Evolutionary conservation across 2,888 invertebrate species (phyloP).

Genomic region (Athripsodes cinereus): DNA sequence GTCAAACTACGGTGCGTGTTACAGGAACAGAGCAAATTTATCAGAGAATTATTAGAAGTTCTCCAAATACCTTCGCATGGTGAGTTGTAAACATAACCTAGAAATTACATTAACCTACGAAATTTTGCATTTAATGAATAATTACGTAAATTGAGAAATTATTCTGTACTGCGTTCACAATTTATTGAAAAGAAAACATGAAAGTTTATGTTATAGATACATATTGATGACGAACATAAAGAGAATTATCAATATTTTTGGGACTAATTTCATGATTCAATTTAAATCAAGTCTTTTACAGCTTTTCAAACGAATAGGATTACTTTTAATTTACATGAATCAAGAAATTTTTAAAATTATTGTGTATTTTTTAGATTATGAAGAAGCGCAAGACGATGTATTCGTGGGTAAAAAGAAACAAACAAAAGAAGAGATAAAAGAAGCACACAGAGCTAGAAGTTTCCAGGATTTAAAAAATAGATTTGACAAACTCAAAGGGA

Average conservation of each 20-base stretch:
- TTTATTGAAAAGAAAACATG: too few relatives aligned
- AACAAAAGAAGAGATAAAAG: conserved; percentile 34
- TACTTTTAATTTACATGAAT: neutral
- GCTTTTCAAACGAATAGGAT: neutral
- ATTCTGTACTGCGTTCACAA: too few relatives aligned
- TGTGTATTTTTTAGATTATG: conserved; percentile 34
- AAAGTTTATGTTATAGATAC: too few relatives aligned
- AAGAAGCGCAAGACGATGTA: conserved; percentile 36
- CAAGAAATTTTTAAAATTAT: neutral
- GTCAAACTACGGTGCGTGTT: conserved; percentile 30
- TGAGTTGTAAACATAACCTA: conserved; percentile 27
- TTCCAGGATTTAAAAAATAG: conserved; percentile 60
- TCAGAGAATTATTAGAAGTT: conserved; percentile 53
- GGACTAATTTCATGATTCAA: too few relatives aligned
- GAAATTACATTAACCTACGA: neutral
- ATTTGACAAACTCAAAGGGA: conserved; percentile 55
- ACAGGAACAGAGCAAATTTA: conserved; percentile 51
- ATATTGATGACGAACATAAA: too few relatives aligned
- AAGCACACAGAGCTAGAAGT: conserved; percentile 49
- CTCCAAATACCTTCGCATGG: conserved; percentile 48
- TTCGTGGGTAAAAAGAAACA: conserved; percentile 27
- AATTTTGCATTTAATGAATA: neutral
- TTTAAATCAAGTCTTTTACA: neutral
- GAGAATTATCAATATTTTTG: too few relatives aligned
- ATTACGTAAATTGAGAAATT: too few relatives aligned